These are phyloP conservation scores for Orchesella flavescens DNA, from an alignment of 2,888 invertebrate species.

Conservation along the genomic window DNA sequence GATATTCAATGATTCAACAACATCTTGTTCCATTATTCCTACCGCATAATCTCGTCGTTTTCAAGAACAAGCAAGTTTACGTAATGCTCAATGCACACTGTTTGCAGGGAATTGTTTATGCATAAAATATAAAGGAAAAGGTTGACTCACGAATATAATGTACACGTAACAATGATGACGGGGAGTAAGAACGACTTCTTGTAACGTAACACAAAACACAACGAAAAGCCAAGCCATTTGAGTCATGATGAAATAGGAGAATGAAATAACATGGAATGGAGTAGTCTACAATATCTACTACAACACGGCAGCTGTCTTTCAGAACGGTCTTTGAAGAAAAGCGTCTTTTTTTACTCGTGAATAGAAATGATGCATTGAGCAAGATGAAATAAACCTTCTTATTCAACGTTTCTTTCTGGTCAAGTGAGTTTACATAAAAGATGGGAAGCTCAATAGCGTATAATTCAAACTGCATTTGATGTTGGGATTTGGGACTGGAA, in stretches of 20 bases:
- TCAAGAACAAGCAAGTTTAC: constrained; percentile 1
- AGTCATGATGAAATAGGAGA: too few relatives aligned
- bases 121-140: constrained; percentile 11
- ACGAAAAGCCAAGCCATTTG: too few relatives aligned
- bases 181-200: neutral
- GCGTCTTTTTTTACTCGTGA: neutral
- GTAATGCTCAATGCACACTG: too few relatives aligned
- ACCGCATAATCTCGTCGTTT: neutral
- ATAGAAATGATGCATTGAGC: neutral
- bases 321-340: constrained; percentile 4
- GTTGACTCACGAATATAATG: neutral
- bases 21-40: neutral
- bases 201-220: neutral
- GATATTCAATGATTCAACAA: constrained; percentile 1
- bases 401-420: constrained; percentile 9
- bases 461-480: neutral
- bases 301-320: constrained; percentile 3
- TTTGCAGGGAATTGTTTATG: neutral
- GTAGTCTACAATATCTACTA: neutral
- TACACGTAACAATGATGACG: neutral
- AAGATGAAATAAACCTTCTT: neutral
- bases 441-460: neutral
- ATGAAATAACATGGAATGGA: too few relatives aligned
- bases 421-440: constrained; percentile 8
- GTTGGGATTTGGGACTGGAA: constrained; percentile 9